Evolutionary conservation across 2,113 vertebrate species (phyloP).

Genomic region (Amazona vittata): DNA sequence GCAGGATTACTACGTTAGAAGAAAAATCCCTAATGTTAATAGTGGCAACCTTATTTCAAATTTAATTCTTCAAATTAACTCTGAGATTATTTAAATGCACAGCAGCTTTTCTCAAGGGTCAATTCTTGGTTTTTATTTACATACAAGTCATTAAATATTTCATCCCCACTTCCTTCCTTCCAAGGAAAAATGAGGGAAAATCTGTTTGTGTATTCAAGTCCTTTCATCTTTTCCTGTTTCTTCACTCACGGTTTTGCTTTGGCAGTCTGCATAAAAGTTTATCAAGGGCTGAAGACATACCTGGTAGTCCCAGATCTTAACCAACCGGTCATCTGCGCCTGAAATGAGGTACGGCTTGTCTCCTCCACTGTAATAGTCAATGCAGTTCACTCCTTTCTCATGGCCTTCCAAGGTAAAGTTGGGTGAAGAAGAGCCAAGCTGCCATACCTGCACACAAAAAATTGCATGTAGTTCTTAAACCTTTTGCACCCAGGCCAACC

Average conservation of each 20-base stretch:
- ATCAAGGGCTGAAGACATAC: conserved; percentile 58
- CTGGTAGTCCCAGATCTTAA: conserved; percentile 99
- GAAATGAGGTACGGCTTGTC: conserved; percentile 99
- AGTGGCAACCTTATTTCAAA: not conserved
- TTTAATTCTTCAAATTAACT: not conserved
- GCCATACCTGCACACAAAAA: conserved; percentile 87
- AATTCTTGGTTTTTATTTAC: not conserved
- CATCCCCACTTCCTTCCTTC: not conserved
- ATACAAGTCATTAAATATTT: not conserved
- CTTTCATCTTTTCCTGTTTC: not conserved
- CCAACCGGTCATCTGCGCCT: conserved; percentile 94
- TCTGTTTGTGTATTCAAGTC: not conserved
- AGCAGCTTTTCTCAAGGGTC: not conserved
- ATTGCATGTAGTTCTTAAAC: not conserved
- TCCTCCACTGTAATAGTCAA: conserved; percentile 98
- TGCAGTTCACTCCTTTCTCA: conserved; percentile 98
- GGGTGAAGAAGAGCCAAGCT: conserved; percentile 96
- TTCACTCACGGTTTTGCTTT: not conserved
- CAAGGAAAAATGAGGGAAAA: not conserved
- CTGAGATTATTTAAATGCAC: not conserved
- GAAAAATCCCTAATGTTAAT: not conserved
- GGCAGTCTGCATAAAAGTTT: not conserved
- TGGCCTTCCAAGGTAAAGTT: conserved; percentile 99
- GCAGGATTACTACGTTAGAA: not conserved
- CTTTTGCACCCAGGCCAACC: not conserved